These are phyloP conservation scores for Anoplophora glabripennis DNA, from an alignment of 1,140 invertebrate genomes.

Conservation along the genomic window DNA sequence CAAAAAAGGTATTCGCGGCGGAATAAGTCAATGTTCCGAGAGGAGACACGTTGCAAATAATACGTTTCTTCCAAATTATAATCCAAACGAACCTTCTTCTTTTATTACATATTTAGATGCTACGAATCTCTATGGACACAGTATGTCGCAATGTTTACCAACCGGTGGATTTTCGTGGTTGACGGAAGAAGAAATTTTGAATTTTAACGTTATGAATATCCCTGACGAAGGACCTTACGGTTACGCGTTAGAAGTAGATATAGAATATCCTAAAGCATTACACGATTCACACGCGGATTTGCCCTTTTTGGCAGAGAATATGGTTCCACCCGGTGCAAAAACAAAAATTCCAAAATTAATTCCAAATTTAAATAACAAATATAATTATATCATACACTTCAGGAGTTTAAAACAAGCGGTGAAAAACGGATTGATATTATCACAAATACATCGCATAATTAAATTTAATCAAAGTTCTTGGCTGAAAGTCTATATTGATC, in stretches of 20 bases:
- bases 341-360: constrained; percentile 48
- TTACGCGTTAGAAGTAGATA: constrained; percentile 53
- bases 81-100: constrained; percentile 21
- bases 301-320: constrained; percentile 45
- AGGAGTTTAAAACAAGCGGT: constrained; percentile 41
- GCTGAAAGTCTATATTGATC: constrained; percentile 48
- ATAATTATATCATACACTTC: constrained; percentile 49
- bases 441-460: constrained; percentile 49
- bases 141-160: constrained; percentile 50
- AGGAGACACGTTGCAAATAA: constrained; percentile 47
- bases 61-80: constrained; percentile 33
- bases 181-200: constrained; percentile 8
- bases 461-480: constrained; percentile 55
- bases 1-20: constrained; percentile 46
- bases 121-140: constrained; percentile 53
- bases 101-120: constrained; percentile 38
- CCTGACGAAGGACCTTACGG: constrained; percentile 46
- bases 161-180: too few species aligned
- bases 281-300: constrained; percentile 45
- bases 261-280: constrained; percentile 41
- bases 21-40: constrained; percentile 41
- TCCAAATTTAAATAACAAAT: constrained; percentile 39
- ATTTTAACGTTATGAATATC: constrained; percentile 36
- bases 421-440: constrained; percentile 40
- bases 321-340: constrained; percentile 13